Base-by-base conservation (phyloP, 2,113 vertebrate genomes). In the Ageneiosus marmoratus region DNA sequence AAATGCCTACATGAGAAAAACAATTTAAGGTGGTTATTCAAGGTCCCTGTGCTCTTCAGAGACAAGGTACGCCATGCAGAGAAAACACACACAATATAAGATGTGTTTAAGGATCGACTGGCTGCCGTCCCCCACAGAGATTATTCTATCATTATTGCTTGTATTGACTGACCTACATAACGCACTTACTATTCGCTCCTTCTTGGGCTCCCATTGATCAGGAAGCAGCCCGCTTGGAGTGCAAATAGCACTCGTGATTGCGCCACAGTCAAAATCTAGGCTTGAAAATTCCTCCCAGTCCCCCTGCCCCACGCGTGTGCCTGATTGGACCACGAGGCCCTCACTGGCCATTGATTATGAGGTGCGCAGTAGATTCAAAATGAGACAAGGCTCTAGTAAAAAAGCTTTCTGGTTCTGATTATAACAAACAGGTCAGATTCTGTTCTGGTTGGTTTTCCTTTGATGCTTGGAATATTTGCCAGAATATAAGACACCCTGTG, bases 91-190 rank as follows among this genome's bases (percentile, higher is more conserved):
- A 77, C 82, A 83, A 82, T 80, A 79, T 76, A 65, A 70, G 74
- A 83, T 51, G 83, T 60, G 83, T 60, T 56, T 74, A 60, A 83
- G 73, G 80, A 89, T 77, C 32, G 88, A 82, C 69, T 50, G 82
- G 55, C 34, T 63, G 18, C 81, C 9, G 70, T 55, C 67, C 72
- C 85, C 77, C 79, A 37, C 84, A 48, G 86, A 79, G 87, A 85
- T 87, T 85, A 86, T 83, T 86, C 86, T 86, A 78, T 88, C 81
- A 86, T 84, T 84, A 81, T 82, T 69, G 80, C 62, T 37, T 29
- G 77, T 91, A 90, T 88, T 58, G 88, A 91, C 89, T 86, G 86
- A 87, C 81, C 80, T 83, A 87, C 78, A 90, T 87, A 88, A 77
- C 76, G 51, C 83, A 53, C 65, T 85, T 63, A 79, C 82, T 65